Conservation (phyloP, 2,888 invertebrate species). For the Drosophila dives region DNA sequence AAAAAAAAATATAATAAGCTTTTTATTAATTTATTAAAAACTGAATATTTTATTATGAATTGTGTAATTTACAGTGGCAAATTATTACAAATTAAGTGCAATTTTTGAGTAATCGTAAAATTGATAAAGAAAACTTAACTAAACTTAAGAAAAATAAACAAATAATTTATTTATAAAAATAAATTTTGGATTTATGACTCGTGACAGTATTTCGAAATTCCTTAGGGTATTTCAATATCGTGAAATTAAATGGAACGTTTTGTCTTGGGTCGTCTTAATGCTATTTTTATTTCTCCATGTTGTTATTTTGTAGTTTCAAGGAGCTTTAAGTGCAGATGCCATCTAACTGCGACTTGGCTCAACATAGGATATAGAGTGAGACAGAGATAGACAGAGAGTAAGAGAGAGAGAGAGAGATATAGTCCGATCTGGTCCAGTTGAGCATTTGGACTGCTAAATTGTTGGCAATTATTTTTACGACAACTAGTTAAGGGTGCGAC, state of each 20-base stretch:
- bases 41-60: neutral
- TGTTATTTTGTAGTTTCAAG: constrained; percentile 55
- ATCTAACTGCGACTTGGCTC: constrained; percentile 37
- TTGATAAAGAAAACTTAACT: neutral
- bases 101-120: neutral
- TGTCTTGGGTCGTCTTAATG: constrained; percentile 34
- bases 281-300: constrained; percentile 50
- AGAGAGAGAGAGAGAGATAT: constrained; percentile 3
- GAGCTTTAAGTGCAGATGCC: constrained; percentile 65
- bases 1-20: too few relatives aligned
- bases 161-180: neutral
- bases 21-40: too few relatives aligned
- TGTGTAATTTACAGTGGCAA: neutral
- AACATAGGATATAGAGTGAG: constrained; percentile 26
- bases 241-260: neutral
- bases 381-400: constrained; percentile 9
- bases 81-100: neutral
- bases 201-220: neutral
- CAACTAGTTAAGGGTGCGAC: constrained; percentile 76
- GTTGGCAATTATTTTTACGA: constrained; percentile 81
- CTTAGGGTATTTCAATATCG: constrained; percentile 34
- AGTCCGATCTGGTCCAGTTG: constrained; percentile 40
- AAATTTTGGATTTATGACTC: neutral
- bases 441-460: constrained; percentile 74
- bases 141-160: neutral